Base-by-base conservation (phyloP, 2,888 invertebrate genomes). In the Melanotus villosus region DNA sequence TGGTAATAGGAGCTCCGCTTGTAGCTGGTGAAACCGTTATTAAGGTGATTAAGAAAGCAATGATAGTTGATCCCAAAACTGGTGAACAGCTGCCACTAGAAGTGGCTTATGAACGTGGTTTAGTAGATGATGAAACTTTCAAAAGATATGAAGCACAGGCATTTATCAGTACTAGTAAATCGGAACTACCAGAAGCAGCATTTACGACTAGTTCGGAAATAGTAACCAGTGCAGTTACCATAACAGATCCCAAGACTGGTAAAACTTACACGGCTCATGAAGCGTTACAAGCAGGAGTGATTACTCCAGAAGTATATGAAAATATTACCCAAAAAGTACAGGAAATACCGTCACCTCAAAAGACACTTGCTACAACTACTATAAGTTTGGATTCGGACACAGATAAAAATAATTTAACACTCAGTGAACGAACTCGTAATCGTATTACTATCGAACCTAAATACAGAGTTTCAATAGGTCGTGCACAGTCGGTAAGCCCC, bases 51-150 rank as follows among this genome's bases (percentile, higher is more conserved):
- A 88, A 86, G 74, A 87, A 80, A 72, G 87, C 88, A 2, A 90
- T 92, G 86, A 89, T 93, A 10, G 86, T 89, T 63, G 95, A 97
- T 84, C 95, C 96, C 0, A 89, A 89, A 76, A 93, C 94, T 0
- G 95, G 94, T 1, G 91, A 94, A 80, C 90, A 91, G 80, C 87
- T 95, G 74, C 93, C 93, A 0, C 89, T 94, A 76, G 92, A 94
- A 83, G 91, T 93, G 58, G 96, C 96, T 1, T 89, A 94, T 74
- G 90, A 92, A 80, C 88, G 91, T 70, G 95, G 94, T 5, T 83
- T 92, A 68, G 91, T 96, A 65, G 92, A 89, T 78, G 79, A 85
- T 62, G 80, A 86, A 68, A 88, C 88, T 7, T 87, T 86, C 68
- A 85, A 85, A 73, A 87, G 86, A 76, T 86, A 88, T 71, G 87